A percentile compares a stretch with the other conserved stretches of the same genome.
Conservation (phyloP, 2,888 invertebrate genomes). For the Villa cingulata region DNA sequence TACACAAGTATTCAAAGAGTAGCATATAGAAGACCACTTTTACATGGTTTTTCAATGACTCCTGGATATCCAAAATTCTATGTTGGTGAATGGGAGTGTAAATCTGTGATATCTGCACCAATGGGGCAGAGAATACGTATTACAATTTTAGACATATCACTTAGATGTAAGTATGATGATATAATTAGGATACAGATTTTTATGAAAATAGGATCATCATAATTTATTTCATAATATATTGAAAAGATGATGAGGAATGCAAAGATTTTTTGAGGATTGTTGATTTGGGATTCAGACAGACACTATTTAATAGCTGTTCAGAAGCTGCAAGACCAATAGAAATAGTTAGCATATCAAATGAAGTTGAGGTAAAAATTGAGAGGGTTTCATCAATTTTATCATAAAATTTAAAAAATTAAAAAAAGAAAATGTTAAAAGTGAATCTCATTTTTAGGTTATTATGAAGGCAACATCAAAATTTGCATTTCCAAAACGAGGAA, state of each 20-base stretch:
- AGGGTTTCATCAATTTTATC: too few relatives aligned
- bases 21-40: conserved; percentile 16
- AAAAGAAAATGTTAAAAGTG: too few relatives aligned
- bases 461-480: conserved; percentile 40
- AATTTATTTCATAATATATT: background rate
- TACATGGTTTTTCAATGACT: conserved; percentile 49
- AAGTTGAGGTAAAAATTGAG: conserved; percentile 15
- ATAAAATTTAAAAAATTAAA: too few relatives aligned
- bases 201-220: background rate
- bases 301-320: conserved; percentile 18
- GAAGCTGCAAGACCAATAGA: conserved; percentile 16
- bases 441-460: conserved; percentile 29
- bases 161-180: conserved; percentile 47
- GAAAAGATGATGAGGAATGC: conserved; percentile 19
- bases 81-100: conserved; percentile 49
- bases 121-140: conserved; percentile 50
- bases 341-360: conserved; percentile 18
- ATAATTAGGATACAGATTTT: too few relatives aligned
- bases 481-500: conserved; percentile 46
- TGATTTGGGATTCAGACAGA: conserved; percentile 13
- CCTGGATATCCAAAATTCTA: conserved; percentile 67
- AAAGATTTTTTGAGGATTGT: conserved; percentile 18
- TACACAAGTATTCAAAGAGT: conserved; percentile 18
- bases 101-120: conserved; percentile 50
- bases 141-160: conserved; percentile 53